These are phyloP conservation scores for Paradoxurus hermaphroditus DNA, from an alignment of 2,113 vertebrate genomes.

Conservation along the genomic window DNA sequence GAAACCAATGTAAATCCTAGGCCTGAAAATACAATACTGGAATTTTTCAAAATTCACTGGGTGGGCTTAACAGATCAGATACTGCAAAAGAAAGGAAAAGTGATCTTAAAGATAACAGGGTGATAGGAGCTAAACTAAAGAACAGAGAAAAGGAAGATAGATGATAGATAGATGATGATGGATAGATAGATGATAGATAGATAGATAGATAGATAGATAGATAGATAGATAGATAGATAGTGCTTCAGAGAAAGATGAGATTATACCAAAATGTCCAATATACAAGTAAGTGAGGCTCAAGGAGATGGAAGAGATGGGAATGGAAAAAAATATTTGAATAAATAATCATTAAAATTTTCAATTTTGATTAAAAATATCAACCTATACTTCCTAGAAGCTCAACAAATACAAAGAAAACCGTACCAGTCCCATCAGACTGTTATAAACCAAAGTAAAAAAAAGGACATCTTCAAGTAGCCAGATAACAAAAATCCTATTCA, in stretches of 20 bases:
- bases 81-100: not conserved
- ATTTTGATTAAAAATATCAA: not conserved
- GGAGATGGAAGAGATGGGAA: not conserved
- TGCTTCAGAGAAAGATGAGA: not conserved
- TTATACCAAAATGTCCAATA: not conserved
- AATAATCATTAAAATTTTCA: not conserved
- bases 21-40: not conserved
- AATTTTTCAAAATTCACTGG: not conserved
- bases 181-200: not conserved
- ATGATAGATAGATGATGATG: not conserved
- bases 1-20: not conserved
- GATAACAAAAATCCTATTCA: not conserved
- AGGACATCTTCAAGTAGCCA: not conserved
- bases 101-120: not conserved
- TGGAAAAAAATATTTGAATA: not conserved
- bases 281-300: not conserved
- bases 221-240: not conserved
- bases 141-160: not conserved
- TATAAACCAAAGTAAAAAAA: not conserved
- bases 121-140: not conserved
- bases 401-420: not conserved
- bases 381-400: not conserved
- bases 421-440: not conserved
- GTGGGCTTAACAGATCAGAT: not conserved
- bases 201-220: not conserved